Evolutionary conservation across 2,113 vertebrate species (phyloP).

Genomic region (Bolborhynchus lineola): DNA sequence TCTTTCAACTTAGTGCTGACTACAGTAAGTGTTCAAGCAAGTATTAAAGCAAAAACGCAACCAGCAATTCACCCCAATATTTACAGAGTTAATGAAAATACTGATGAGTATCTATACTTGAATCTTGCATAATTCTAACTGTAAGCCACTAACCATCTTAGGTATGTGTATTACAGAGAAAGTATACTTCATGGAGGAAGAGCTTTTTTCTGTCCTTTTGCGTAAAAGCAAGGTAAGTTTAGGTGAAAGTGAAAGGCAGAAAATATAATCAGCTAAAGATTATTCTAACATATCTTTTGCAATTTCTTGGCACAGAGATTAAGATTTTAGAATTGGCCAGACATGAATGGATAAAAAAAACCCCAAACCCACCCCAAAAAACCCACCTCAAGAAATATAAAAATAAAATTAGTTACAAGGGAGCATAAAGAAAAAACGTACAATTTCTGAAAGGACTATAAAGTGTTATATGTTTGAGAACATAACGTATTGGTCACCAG

Average conservation of each 20-base stretch:
- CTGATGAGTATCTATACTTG: background rate
- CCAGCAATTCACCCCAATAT: background rate
- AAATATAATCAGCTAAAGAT: background rate
- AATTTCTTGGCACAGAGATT: background rate
- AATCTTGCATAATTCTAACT: background rate
- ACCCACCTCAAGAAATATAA: background rate
- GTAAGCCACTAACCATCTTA: background rate
- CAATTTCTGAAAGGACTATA: background rate
- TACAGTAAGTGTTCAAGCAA: background rate
- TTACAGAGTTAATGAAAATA: background rate
- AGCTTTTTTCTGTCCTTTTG: background rate
- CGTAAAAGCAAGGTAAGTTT: background rate
- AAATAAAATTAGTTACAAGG: background rate
- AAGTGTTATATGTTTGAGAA: background rate
- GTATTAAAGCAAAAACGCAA: background rate
- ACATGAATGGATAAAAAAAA: background rate
- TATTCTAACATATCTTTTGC: background rate
- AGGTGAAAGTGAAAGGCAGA: background rate
- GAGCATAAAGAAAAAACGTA: background rate
- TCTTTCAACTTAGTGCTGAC: background rate
- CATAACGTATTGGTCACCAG: rapidly evolving
- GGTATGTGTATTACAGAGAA: background rate
- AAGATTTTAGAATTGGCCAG: background rate
- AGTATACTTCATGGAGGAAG: background rate
- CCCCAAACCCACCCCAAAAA: background rate